These are phyloP conservation scores for Dicranocentrus wangi DNA, from an alignment of 2,888 invertebrate species.

Conservation along the genomic window DNA sequence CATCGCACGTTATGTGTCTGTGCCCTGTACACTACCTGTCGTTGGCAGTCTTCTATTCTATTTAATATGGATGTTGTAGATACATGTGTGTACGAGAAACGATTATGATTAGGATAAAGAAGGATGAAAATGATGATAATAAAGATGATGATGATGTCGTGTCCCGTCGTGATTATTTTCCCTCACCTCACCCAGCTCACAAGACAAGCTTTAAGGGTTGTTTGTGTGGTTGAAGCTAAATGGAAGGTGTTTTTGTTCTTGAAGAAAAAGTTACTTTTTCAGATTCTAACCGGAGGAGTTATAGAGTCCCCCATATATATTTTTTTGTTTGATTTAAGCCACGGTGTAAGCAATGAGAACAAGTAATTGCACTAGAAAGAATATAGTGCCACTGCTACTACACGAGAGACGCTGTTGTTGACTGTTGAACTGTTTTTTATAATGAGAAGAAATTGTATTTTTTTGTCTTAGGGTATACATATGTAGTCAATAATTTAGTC, in stretches of 20 bases:
- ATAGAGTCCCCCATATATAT: conserved; percentile 4
- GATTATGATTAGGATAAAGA: conserved; percentile 62
- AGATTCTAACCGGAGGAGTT: not conserved
- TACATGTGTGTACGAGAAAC: conserved; percentile 31
- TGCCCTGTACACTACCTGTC: conserved; percentile 34
- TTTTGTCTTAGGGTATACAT: conserved; percentile 20
- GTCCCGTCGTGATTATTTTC: conserved; percentile 63
- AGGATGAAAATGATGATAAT: conserved; percentile 64
- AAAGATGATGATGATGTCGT: conserved; percentile 63
- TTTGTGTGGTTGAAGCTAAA: conserved; percentile 1
- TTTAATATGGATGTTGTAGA: not conserved
- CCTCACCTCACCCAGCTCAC: conserved; percentile 16
- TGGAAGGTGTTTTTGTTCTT: conserved; percentile 35
- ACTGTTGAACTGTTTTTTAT: conserved; percentile 43
- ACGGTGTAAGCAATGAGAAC: conserved; percentile 45
- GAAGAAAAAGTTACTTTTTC: conserved; percentile 18
- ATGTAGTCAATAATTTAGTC: conserved; percentile 49
- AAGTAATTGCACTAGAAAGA: conserved; percentile 29
- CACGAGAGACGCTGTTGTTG: too few species aligned
- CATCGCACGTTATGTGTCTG: not conserved
- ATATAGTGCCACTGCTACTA: conserved; percentile 4
- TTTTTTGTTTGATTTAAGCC: conserved; percentile 41
- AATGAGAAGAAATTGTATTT: conserved; percentile 56
- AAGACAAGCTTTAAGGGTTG: conserved; percentile 18
- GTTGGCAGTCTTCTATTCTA: conserved; percentile 11